Conservation (phyloP, 2,797 vertebrate genomes). For the Smutsia temminckii region DNA sequence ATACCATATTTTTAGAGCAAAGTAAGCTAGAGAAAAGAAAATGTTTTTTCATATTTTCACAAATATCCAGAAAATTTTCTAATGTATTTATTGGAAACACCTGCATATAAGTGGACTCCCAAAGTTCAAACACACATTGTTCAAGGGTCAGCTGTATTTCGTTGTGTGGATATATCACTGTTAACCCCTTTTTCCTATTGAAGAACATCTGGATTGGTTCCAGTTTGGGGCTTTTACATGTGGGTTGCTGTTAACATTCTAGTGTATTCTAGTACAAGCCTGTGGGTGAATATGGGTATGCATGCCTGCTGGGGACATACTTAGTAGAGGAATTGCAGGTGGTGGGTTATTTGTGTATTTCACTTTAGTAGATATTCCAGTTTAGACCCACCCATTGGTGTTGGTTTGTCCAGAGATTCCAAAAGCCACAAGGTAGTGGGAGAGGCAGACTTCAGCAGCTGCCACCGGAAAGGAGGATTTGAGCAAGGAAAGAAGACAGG, state of each 20-base stretch:
- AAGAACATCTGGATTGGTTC: not conserved
- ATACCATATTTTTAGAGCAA: no score
- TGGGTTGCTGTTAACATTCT: not conserved
- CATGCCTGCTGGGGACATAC: not conserved
- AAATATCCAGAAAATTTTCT: no score
- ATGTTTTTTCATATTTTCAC: no score
- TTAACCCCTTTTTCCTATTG: not conserved
- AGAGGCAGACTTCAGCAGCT: not conserved
- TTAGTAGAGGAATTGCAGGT: not conserved
- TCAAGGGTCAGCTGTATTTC: not conserved
- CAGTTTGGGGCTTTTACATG: not conserved
- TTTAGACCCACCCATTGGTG: not conserved
- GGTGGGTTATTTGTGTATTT: not conserved
- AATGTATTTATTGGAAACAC: no score
- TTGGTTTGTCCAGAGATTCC: not conserved
- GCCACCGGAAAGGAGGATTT: fast-evolving
- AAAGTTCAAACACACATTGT: no score
- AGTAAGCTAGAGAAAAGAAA: no score
- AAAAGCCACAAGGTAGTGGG: not conserved
- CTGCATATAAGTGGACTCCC: no score
- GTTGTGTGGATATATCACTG: not conserved
- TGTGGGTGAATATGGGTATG: not conserved
- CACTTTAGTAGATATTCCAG: not conserved
- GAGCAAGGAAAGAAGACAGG: fast-evolving
- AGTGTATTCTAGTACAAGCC: not conserved